phyloP scores from a whole-genome alignment of 2,888 invertebrate genomes.

The Zygogramma bicolorata region DNA sequence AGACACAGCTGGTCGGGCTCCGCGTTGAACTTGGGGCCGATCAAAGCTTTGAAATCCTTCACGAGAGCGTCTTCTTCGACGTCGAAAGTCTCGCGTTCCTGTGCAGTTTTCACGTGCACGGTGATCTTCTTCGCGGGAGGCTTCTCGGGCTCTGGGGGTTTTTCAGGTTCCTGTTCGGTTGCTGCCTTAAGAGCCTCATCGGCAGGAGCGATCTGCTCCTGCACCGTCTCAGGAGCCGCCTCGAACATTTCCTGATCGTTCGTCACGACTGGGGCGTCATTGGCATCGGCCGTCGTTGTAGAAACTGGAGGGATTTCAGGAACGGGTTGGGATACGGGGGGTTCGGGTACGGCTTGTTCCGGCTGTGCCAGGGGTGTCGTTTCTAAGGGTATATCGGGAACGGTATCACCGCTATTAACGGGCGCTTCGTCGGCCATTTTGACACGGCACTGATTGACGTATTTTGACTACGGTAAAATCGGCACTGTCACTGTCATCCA shows the following conservation, averaged over 20 bases:
- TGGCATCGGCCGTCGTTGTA: not conserved
- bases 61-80: conserved; percentile 87
- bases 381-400: conserved; percentile 40
- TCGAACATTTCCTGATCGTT: conserved; percentile 12
- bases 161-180: conserved; percentile 30
- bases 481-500: conserved; percentile 47
- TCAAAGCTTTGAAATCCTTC: conserved; percentile 88
- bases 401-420: conserved; percentile 47
- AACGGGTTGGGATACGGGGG: conserved; percentile 2
- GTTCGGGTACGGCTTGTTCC: conserved; percentile 23
- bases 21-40: conserved; percentile 86
- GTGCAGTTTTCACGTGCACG: conserved; percentile 94
- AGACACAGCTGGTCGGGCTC: conserved; percentile 92
- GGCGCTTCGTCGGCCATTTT: conserved; percentile 61
- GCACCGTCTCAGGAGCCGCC: not conserved
- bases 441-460: conserved; percentile 19
- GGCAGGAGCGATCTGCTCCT: no score
- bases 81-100: conserved; percentile 90
- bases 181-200: not conserved
- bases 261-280: not conserved
- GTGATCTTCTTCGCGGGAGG: conserved; percentile 73
- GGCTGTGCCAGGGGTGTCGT: conserved; percentile 30
- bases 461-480: conserved; percentile 43
- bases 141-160: conserved; percentile 15
- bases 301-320: conserved; percentile 16